Evolutionary conservation across 37 sponge, comb jelly and placozoan genomes (phyloP), one percentile per base, ranked within the genome.

Genomic region (Aplysina aerophoba): DNA sequence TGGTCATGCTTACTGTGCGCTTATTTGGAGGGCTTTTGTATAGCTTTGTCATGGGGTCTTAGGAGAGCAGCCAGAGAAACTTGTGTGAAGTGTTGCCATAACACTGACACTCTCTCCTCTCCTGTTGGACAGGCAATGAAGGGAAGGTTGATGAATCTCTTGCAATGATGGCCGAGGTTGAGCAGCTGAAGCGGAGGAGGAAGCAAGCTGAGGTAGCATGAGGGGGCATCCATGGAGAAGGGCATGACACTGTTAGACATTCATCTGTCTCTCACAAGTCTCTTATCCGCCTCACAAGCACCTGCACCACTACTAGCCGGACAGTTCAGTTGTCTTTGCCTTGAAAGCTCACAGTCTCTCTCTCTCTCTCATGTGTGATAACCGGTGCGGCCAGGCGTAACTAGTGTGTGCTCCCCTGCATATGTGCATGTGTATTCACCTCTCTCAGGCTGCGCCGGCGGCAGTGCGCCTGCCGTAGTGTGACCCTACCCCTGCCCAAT

Each of bases 81-180:
- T n/a, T n/a, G n/a, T n/a, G n/a, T n/a, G n/a, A n/a, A n/a, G 50
- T 44, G 50, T 44, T 11, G 50, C 8, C 50, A 44, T n/a, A n/a
- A n/a, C 3, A 8, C 50, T 44, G 50, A 11, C 50, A 44, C 8
- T 44, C 50, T 44, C 8, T 44, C 50, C 8, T 44, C 50, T 44
- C 8, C 6, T 44, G 3, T 44, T 44, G 50, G 50, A 0, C 67
- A 95, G 96, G 97, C 0, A 88, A 86, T 34, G 93, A 97, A 59
- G 99, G 99, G 17, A 87, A 97, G 30, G 94, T 99, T 27, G 99
- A 99, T 50, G 99, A 93, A 86, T 95, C 94, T 31, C 81, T 99
- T 56, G 86, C 89, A 22, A 54, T 99, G 57, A 81, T 97, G 88
- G 56, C 84, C 0, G 96, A 95, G 69, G 92, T 99, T 30, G 99